Evolutionary conservation across 2,113 vertebrate genomes (phyloP), one percentile per base, ranked within the genome.

Genomic region (Ginglymostoma cirratum): DNA sequence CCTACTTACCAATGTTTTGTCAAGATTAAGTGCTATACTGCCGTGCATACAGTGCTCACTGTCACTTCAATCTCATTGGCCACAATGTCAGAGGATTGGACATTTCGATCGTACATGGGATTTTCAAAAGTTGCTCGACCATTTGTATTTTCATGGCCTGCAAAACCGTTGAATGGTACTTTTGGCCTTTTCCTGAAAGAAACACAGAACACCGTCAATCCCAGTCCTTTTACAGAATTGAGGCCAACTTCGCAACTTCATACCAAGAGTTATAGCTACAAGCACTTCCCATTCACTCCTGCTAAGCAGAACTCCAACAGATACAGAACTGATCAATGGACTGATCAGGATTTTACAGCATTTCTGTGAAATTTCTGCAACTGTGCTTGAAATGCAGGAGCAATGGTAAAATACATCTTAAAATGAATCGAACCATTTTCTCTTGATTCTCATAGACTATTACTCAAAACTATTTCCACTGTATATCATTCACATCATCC

Each of bases 41-140:
- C 99, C 0, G 99, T 99, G 97, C 99, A 99, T 97, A 99, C 99
- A 0, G 99, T 99, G 98, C 99, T 99, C 97, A 99, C 99, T 23
- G 99, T 99, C 98, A 99, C 99, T 97, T 99, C 99, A 0, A 98
- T 97, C 98, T 99, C 99, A 3, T 97, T 98, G 96, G 98, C 97
- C 98, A 99, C 96, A 97, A 99, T 98, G 97, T 99, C 99, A 0
- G 98, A 98, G 96, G 99, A 98, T 96, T 99, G 99, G 97, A 99
- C 98, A 98, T 98, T 99, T n/a, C 99, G 98, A 97, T 99, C 99
- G 0, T 99, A 99, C 99, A 99, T 99, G 0, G 99, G 99, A 96
- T 99, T 99, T 97, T 99, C 99, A 24, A 99, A 99, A 0, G 99
- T 99, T 7, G 98, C 99, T 96, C 99, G 97, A 3, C 99, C 99